These are phyloP conservation scores for Venturia canescens DNA, from an alignment of 1,140 invertebrate genomes.

Conservation along the genomic window DNA sequence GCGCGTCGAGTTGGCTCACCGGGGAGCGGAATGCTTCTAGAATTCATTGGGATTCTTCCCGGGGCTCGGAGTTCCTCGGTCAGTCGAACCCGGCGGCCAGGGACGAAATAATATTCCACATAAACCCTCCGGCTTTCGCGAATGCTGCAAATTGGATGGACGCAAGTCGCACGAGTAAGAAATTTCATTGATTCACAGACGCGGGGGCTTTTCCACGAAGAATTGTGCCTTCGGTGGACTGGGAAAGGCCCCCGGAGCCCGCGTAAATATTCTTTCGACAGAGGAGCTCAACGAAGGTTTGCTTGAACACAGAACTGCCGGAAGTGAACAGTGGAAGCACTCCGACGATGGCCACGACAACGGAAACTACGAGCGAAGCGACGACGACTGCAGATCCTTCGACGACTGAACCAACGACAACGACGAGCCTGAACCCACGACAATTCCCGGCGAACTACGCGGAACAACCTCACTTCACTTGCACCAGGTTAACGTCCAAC, in stretches of 20 bases:
- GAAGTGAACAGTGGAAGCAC: not conserved
- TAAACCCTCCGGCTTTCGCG: not conserved
- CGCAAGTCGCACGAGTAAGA: not conserved
- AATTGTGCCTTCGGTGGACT: too few species aligned
- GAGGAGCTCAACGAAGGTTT: too few species aligned
- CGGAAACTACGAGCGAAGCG: not conserved
- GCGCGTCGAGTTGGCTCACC: slow-evolving; percentile 59
- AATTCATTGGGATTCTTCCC: not conserved
- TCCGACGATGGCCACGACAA: not conserved
- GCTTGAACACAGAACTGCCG: too few species aligned
- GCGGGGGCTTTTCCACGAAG: too few species aligned
- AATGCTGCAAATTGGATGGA: not conserved
- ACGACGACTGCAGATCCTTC: not conserved
- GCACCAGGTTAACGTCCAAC: slow-evolving; percentile 16
- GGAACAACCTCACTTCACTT: slow-evolving; percentile 21
- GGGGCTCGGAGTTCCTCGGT: not conserved
- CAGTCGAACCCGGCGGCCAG: not conserved
- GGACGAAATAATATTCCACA: not conserved
- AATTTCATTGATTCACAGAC: too few species aligned
- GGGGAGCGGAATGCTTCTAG: not conserved
- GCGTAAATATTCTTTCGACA: too few species aligned
- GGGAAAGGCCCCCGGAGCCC: too few species aligned
- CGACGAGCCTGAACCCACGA: slow-evolving; percentile 5
- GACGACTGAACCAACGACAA: not conserved
- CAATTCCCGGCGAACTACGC: not conserved